Percentiles rank a stretch among this genome's conserved stretches.
These are phyloP conservation scores for Leucoraja ocellata DNA, from an alignment of 2,797 vertebrate species.

Conservation along the genomic window DNA sequence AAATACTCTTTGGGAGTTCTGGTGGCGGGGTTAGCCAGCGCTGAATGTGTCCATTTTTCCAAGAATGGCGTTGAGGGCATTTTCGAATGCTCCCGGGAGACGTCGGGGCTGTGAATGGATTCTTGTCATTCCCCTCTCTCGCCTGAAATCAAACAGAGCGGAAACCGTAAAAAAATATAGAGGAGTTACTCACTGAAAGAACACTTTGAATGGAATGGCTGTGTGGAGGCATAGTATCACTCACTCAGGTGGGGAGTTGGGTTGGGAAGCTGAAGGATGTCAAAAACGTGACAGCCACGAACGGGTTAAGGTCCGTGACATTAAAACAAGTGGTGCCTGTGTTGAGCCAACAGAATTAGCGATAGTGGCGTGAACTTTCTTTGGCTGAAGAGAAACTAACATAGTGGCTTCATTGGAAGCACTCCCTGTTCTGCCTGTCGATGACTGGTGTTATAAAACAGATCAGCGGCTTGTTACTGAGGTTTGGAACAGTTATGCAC, in stretches of 20 bases:
- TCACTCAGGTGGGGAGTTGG: not conserved
- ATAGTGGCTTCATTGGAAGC: constrained; percentile 15
- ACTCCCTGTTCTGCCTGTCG: not conserved
- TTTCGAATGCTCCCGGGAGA: not conserved
- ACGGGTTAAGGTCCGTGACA: not conserved
- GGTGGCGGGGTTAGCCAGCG: too few species aligned
- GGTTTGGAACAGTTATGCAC: not conserved
- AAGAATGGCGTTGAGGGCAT: not conserved
- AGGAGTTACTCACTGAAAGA: not conserved
- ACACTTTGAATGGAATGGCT: not conserved
- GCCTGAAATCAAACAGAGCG: not conserved
- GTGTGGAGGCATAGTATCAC: not conserved
- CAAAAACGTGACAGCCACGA: not conserved
- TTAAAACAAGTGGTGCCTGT: not conserved
- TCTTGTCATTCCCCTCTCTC: not conserved
- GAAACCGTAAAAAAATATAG: constrained; percentile 5
- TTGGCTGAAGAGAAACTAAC: constrained; percentile 15
- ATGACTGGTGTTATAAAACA: not conserved
- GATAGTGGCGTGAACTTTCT: not conserved
- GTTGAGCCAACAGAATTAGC: not conserved
- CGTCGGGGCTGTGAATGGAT: not conserved
- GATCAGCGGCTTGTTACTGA: not conserved
- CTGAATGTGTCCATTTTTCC: constrained; percentile 7
- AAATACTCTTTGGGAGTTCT: not conserved
- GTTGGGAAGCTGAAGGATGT: not conserved